Percentiles rank a stretch among this genome's conserved stretches.
Evolutionary conservation across 2,888 invertebrate species (phyloP).

Genomic region (Diogma glabrata): DNA sequence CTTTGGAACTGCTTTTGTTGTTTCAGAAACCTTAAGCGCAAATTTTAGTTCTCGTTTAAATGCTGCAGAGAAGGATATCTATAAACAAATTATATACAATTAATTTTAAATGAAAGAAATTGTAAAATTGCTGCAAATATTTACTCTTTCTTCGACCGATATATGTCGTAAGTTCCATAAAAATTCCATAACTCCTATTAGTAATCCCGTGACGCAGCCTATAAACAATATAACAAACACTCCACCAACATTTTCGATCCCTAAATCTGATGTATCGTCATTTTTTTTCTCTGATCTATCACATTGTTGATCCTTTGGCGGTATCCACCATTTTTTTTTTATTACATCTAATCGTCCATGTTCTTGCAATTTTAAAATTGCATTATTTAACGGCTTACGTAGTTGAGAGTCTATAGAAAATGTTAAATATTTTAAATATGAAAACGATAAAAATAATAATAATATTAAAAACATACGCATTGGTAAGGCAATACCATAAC

Average conservation of each 20-base stretch:
- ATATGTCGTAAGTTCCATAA: slow-evolving; percentile 71
- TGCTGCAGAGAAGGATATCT: too few relatives aligned
- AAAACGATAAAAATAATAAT: too few relatives aligned
- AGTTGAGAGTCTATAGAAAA: slow-evolving; percentile 55
- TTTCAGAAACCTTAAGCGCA: too few relatives aligned
- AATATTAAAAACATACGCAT: slow-evolving; percentile 54
- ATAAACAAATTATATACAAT: too few relatives aligned
- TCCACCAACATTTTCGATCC: slow-evolving; percentile 67
- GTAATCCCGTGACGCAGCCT: slow-evolving; percentile 57
- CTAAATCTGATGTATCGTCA: slow-evolving; percentile 31
- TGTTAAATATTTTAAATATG: not conserved
- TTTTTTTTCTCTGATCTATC: not conserved
- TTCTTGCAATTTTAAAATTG: slow-evolving; percentile 84
- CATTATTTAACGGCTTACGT: slow-evolving; percentile 70
- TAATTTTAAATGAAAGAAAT: too few relatives aligned
- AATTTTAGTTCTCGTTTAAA: too few relatives aligned
- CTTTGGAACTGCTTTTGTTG: too few relatives aligned
- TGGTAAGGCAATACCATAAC: slow-evolving; percentile 89
- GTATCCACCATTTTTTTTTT: slow-evolving; percentile 88
- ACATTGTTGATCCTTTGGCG: not conserved
- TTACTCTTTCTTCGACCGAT: slow-evolving; percentile 62
- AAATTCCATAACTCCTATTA: slow-evolving; percentile 73
- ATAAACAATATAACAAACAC: slow-evolving; percentile 74
- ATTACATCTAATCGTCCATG: slow-evolving; percentile 66
- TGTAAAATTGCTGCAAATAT: too few relatives aligned